Evolutionary conservation across 2,888 invertebrate genomes (phyloP).

Genomic region (Endomychus coccineus): DNA sequence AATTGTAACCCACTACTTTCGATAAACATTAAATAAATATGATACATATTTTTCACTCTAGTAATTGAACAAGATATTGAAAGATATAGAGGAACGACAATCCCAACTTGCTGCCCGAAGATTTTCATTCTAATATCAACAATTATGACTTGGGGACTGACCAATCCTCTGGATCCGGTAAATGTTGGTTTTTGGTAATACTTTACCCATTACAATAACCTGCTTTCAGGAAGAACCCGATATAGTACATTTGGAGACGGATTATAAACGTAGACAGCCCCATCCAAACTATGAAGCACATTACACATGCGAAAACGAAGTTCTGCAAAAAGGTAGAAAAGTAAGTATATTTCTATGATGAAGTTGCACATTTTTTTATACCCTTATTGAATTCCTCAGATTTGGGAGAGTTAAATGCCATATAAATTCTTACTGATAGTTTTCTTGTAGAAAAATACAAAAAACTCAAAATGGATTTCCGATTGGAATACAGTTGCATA

Average conservation of each 20-base stretch:
- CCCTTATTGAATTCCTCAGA: too few relatives aligned
- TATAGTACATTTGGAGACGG: slow-evolving; percentile 6
- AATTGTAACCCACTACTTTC: too few relatives aligned
- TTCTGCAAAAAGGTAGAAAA: slow-evolving; percentile 9
- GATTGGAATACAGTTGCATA: too few relatives aligned
- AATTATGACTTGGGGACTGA: slow-evolving; percentile 66
- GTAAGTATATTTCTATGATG: too few relatives aligned
- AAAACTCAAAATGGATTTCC: too few relatives aligned
- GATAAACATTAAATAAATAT: too few relatives aligned
- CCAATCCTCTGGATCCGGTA: slow-evolving; percentile 46
- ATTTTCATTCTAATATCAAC: slow-evolving; percentile 62
- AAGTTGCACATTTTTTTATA: too few relatives aligned
- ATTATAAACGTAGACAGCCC: slow-evolving; percentile 10
- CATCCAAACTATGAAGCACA: slow-evolving; percentile 13
- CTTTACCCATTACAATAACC: neutral
- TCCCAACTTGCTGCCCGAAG: neutral
- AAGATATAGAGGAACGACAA: neutral
- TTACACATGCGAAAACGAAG: slow-evolving; percentile 11
- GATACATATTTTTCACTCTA: too few relatives aligned
- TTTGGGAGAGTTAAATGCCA: too few relatives aligned
- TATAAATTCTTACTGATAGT: too few relatives aligned
- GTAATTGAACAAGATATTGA: slow-evolving; percentile 33
- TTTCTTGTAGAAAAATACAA: too few relatives aligned
- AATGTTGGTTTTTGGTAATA: neutral
- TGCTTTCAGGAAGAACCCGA: slow-evolving; percentile 7